These are phyloP conservation scores for Aplysina aerophoba DNA, from an alignment of 37 sponge, comb jelly and placozoan genomes.

Conservation along the genomic window DNA sequence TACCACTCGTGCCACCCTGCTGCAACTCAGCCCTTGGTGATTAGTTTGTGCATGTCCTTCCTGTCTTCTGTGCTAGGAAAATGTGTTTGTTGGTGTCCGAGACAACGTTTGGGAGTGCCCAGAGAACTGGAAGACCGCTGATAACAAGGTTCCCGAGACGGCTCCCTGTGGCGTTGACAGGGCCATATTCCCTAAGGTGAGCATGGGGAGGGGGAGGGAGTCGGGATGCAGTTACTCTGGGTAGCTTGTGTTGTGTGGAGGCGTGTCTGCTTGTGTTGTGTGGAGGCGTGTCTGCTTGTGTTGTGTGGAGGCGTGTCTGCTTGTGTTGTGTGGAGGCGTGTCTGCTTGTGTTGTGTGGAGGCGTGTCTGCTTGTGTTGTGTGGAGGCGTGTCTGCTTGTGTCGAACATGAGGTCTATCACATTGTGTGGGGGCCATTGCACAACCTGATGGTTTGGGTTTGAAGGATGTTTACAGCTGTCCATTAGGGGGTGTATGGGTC, in stretches of 20 bases:
- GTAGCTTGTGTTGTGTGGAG: background rate
- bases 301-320: no score
- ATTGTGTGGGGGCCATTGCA: no score
- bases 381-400: no score
- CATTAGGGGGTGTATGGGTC: no score
- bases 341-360: no score
- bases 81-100: constrained; percentile 51
- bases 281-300: no score
- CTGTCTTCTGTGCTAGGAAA: background rate
- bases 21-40: background rate
- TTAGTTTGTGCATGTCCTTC: background rate
- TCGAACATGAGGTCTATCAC: no score
- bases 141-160: background rate
- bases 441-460: no score
- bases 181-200: constrained; percentile 59
- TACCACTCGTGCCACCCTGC: background rate
- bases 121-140: constrained; percentile 55
- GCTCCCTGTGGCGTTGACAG: constrained; percentile 63
- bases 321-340: no score
- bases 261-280: background rate
- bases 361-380: no score
- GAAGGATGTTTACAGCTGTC: no score
- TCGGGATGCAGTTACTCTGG: no score
- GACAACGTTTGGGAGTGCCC: constrained; percentile 62
- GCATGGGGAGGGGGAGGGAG: background rate